Evolutionary conservation across 1,140 invertebrate species (phyloP).

Genomic region (Stratiolaelaps scimitus): DNA sequence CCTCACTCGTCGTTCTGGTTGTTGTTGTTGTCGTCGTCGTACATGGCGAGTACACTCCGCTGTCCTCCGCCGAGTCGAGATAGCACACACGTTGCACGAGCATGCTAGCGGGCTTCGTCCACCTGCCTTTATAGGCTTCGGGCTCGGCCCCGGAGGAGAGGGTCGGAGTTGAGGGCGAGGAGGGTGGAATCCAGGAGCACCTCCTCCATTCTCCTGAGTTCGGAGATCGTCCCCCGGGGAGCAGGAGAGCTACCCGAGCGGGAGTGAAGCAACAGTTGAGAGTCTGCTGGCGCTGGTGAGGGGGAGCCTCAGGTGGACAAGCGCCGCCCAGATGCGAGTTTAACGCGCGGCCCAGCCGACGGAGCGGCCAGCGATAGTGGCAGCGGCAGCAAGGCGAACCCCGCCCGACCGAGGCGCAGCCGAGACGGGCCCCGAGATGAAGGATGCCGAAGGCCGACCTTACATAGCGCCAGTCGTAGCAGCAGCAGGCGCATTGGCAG

Average conservation of each 20-base stretch:
- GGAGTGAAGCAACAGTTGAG: slow-evolving; percentile 23
- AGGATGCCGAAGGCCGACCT: too few species aligned
- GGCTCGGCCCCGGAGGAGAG: slow-evolving; percentile 11
- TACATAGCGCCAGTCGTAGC: too few species aligned
- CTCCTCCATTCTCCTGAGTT: slow-evolving; percentile 28
- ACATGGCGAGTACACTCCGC: too few species aligned
- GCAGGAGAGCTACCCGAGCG: slow-evolving; percentile 21
- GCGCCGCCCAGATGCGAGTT: slow-evolving; percentile 28
- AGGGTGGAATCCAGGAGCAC: slow-evolving; percentile 9
- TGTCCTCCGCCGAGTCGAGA: too few species aligned
- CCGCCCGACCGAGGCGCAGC: too few species aligned
- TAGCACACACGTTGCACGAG: slow-evolving; percentile 18
- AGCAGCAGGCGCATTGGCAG: too few species aligned
- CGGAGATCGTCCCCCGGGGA: slow-evolving; percentile 1
- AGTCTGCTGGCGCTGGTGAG: slow-evolving; percentile 27
- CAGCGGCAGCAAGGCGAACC: too few species aligned
- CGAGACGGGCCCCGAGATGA: too few species aligned
- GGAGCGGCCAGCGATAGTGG: not conserved
- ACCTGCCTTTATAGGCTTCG: slow-evolving; percentile 15
- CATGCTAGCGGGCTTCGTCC: not conserved
- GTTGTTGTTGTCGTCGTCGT: too few species aligned
- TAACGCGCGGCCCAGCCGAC: slow-evolving; percentile 25
- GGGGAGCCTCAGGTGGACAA: slow-evolving; percentile 27
- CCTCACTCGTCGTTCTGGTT: too few species aligned
- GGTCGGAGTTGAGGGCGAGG: slow-evolving; percentile 16